phyloP scores from a whole-genome alignment of 2,797 vertebrate species.

The Gobio occitaniae region DNA sequence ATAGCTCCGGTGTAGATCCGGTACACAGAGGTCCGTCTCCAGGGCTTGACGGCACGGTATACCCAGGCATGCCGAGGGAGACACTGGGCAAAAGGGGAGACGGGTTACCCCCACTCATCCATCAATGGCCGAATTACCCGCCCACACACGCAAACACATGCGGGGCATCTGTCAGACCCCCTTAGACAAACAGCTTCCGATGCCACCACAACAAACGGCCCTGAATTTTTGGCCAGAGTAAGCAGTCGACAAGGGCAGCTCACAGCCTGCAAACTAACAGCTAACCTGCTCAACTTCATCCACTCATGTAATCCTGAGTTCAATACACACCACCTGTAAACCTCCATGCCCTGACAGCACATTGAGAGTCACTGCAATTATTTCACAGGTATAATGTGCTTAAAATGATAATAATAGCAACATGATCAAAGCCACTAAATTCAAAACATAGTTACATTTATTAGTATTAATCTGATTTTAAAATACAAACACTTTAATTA shows the following conservation, averaged over 20 bases:
- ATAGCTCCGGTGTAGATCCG: slow-evolving; percentile 58
- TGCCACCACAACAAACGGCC: slow-evolving; percentile 56
- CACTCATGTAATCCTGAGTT: slow-evolving; percentile 6
- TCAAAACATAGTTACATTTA: not conserved
- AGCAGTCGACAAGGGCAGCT: slow-evolving; percentile 18
- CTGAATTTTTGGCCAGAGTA: slow-evolving; percentile 43
- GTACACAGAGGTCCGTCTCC: slow-evolving; percentile 56
- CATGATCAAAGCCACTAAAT: not conserved
- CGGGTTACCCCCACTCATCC: slow-evolving; percentile 61
- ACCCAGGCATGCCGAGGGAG: slow-evolving; percentile 56
- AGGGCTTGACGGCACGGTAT: slow-evolving; percentile 50
- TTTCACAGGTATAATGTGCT: not conserved
- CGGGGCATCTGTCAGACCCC: slow-evolving; percentile 50
- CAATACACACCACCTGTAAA: not conserved
- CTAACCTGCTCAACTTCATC: slow-evolving; percentile 38
- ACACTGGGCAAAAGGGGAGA: slow-evolving; percentile 58
- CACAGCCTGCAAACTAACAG: slow-evolving; percentile 27
- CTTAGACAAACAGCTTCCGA: slow-evolving; percentile 76
- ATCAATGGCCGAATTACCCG: slow-evolving; percentile 59
- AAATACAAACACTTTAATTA: no score
- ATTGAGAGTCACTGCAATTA: not conserved
- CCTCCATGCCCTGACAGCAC: not conserved
- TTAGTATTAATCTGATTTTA: not conserved
- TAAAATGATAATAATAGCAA: not conserved
- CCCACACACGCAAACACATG: slow-evolving; percentile 54